Base-by-base conservation (phyloP, 2,888 invertebrate species). In the Augochlorella aurata region DNA sequence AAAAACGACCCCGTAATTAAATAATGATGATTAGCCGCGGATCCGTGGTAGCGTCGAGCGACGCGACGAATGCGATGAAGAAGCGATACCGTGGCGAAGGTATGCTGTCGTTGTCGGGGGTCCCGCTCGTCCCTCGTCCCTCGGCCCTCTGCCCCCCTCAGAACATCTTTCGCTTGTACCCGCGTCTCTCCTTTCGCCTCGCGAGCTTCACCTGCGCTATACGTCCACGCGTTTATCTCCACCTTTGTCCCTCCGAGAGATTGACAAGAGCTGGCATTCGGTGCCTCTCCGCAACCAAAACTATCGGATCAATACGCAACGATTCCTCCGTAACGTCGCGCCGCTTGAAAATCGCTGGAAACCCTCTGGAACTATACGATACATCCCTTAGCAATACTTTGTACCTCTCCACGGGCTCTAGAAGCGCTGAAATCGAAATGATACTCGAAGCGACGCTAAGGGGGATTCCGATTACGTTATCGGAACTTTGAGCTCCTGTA, bases 21-120 rank as follows among this genome's bases (percentile, higher is more conserved):
- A 92, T 92, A 92, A 92, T 90, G 91, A 91, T 91, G 91, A 92
- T 92, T 92, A 92, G 91, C 89, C 84, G 85, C 73, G 84, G 87
- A 81, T 84, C 61, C 83, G 85, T 83, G 84, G 87, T 84, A 88
- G 90, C 90, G 86, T 88, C 89, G 85, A 90, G 85, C 89, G 82
- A 90, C 90, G 90, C 91, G 89, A 90, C 89, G 90, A 92, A 91
- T 92, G 92, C 92, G 92, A 90, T 89, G 90, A 92, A 92, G 91
- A 92, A 91, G 90, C 90, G 92, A 92, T 90, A 90, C 87, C 87
- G 85, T 82, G 88, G 89, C 85, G 78, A 86, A 89, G 89, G 90
- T 88, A 90, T 89, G 91, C 88, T 90, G 89, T 89, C 91, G 88
- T 89, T 89, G 88, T 90, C 87, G 91, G 90, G 87, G 90, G 90